These are phyloP conservation scores for Gallinago solitaria DNA, from an alignment of 2,797 vertebrate genomes.

Conservation along the genomic window DNA sequence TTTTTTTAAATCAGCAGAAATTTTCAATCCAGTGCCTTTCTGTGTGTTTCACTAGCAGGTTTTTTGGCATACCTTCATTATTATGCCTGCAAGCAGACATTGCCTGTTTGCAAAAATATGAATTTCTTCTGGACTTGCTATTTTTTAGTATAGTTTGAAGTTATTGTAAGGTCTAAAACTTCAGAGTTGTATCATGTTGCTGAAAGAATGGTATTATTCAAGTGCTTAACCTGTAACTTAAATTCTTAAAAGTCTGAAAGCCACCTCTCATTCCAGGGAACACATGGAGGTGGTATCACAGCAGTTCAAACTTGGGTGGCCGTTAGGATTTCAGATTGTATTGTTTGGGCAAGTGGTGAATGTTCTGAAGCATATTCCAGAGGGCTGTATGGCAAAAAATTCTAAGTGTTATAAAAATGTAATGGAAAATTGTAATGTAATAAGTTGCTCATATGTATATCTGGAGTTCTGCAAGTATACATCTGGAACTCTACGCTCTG, in stretches of 20 bases:
- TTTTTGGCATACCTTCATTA: neutral
- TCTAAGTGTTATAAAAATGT: constrained; percentile 53
- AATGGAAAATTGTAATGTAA: constrained; percentile 62
- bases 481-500: constrained; percentile 63
- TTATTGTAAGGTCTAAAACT: neutral
- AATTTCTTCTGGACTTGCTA: neutral
- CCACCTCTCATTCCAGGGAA: constrained; percentile 17
- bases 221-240: neutral
- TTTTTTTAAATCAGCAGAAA: neutral
- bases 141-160: neutral
- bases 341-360: constrained; percentile 49
- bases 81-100: neutral
- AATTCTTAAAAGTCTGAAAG: neutral
- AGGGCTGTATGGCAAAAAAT: constrained; percentile 38
- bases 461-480: constrained; percentile 41
- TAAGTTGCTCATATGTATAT: constrained; percentile 58
- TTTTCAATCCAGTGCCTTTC: neutral
- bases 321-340: constrained; percentile 27
- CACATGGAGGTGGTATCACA: constrained; percentile 6
- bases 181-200: neutral
- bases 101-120: neutral
- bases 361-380: constrained; percentile 39
- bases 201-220: constrained; percentile 19
- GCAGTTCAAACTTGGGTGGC: constrained; percentile 31
- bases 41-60: neutral